Percentiles rank a stretch among this genome's conserved stretches.
phyloP scores from a whole-genome alignment of 2,113 vertebrate species.

The Nyctereutes procyonoides region DNA sequence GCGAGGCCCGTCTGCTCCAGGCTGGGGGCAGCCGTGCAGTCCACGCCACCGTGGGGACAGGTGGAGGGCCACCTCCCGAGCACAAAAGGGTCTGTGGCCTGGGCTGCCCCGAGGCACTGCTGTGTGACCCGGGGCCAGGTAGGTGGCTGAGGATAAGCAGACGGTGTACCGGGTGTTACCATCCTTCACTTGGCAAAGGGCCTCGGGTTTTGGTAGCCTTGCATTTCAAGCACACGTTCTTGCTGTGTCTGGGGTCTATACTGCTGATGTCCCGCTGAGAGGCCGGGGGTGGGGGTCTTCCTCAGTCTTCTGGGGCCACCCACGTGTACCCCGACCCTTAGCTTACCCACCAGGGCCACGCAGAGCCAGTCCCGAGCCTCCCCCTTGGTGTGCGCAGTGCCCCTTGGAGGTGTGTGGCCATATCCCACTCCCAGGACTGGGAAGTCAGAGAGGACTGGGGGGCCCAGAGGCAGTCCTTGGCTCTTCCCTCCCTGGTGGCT shows the following conservation, averaged over 20 bases:
- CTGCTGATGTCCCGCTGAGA: neutral
- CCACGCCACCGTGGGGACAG: neutral
- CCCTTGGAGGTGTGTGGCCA: neutral
- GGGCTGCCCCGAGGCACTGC: neutral
- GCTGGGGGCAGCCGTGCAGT: neutral
- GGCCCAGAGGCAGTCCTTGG: neutral
- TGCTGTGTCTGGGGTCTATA: neutral
- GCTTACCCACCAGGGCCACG: neutral
- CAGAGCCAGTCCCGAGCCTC: neutral
- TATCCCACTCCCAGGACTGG: neutral
- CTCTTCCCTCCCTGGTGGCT: neutral
- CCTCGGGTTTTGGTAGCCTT: neutral
- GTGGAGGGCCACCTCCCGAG: neutral
- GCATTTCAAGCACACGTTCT: neutral
- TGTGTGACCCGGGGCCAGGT: neutral
- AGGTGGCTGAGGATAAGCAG: neutral
- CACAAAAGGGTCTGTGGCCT: neutral
- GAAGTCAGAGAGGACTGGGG: neutral
- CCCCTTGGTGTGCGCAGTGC: fast-evolving
- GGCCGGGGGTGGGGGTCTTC: neutral
- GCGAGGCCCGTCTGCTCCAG: neutral
- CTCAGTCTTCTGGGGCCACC: neutral
- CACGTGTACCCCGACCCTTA: neutral
- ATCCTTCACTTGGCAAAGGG: neutral
- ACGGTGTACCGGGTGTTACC: neutral